phyloP scores from a whole-genome alignment of 2,888 invertebrate species.

The Hedychridium roseum region DNA sequence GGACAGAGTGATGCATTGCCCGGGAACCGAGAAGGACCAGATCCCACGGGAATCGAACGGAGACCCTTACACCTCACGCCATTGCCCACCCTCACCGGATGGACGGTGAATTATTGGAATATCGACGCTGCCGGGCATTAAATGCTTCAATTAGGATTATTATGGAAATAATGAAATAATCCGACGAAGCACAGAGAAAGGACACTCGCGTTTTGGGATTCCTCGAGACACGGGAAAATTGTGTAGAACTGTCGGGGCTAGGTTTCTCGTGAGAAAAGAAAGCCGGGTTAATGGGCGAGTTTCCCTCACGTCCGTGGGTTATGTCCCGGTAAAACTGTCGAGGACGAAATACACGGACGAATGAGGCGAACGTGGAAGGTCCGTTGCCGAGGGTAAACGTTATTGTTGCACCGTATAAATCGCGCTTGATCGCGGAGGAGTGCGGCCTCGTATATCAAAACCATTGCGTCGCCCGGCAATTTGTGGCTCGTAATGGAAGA shows the following conservation, averaged over 20 bases:
- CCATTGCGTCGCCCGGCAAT: constrained; percentile 36
- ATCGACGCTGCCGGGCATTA: constrained; percentile 58
- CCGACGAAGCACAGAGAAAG: not conserved
- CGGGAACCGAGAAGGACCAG: constrained; percentile 55
- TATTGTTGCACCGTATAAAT: constrained; percentile 45
- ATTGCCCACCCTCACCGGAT: constrained; percentile 48
- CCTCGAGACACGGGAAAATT: too few relatives aligned
- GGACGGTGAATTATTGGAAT: constrained; percentile 61
- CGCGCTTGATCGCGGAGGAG: constrained; percentile 43
- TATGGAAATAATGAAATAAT: constrained; percentile 39
- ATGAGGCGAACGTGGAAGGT: too few relatives aligned
- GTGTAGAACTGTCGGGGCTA: too few relatives aligned
- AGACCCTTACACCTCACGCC: constrained; percentile 57
- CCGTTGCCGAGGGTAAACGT: constrained; percentile 36
- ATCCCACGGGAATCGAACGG: constrained; percentile 60
- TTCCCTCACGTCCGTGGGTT: constrained; percentile 34
- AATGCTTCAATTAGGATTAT: constrained; percentile 58
- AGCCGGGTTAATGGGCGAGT: too few relatives aligned
- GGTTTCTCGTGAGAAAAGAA: too few relatives aligned
- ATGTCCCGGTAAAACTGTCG: constrained; percentile 40
- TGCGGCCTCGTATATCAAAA: constrained; percentile 45
- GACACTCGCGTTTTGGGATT: too few relatives aligned
- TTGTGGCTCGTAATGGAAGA: constrained; percentile 41
- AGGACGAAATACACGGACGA: constrained; percentile 36
- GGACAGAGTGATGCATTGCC: constrained; percentile 64